These are phyloP conservation scores for Anadara kagoshimensis DNA, from an alignment of 1,140 invertebrate species.

Conservation along the genomic window DNA sequence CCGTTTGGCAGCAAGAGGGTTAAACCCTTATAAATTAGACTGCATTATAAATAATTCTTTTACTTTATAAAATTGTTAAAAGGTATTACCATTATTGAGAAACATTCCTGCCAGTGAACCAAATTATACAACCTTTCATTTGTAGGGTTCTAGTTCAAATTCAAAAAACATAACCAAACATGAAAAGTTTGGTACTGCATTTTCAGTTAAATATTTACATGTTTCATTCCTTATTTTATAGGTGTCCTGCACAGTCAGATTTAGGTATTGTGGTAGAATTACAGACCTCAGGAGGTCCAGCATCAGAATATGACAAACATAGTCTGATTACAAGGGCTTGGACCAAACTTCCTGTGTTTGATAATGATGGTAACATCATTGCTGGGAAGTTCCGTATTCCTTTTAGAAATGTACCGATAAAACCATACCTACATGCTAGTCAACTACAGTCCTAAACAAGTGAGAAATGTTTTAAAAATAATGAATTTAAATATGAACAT, in stretches of 20 bases:
- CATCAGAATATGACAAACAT: constrained; percentile 59
- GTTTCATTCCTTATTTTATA: constrained; percentile 28
- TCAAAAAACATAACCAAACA: too few relatives aligned
- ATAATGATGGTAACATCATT: constrained; percentile 59
- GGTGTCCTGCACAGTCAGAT: constrained; percentile 69
- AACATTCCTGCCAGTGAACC: too few relatives aligned
- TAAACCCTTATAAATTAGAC: too few relatives aligned
- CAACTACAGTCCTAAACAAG: constrained; percentile 65
- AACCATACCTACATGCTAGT: constrained; percentile 61
- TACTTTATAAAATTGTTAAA: too few relatives aligned
- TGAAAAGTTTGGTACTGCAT: too few relatives aligned
- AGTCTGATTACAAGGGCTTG: constrained; percentile 68
- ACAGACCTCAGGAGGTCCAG: constrained; percentile 63
- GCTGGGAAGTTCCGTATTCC: constrained; percentile 67
- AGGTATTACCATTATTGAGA: too few relatives aligned
- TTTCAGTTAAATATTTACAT: too few relatives aligned
- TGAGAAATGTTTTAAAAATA: constrained; percentile 16
- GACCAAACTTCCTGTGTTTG: constrained; percentile 70
- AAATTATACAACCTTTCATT: too few relatives aligned
- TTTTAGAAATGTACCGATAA: constrained; percentile 68
- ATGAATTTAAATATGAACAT: too few relatives aligned
- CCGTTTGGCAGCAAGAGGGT: too few relatives aligned
- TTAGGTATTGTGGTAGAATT: constrained; percentile 70
- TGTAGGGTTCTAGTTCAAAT: too few relatives aligned
- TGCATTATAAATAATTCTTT: too few relatives aligned